These are phyloP conservation scores for Limnephilus auricula DNA, from an alignment of 2,888 invertebrate genomes.

Conservation along the genomic window DNA sequence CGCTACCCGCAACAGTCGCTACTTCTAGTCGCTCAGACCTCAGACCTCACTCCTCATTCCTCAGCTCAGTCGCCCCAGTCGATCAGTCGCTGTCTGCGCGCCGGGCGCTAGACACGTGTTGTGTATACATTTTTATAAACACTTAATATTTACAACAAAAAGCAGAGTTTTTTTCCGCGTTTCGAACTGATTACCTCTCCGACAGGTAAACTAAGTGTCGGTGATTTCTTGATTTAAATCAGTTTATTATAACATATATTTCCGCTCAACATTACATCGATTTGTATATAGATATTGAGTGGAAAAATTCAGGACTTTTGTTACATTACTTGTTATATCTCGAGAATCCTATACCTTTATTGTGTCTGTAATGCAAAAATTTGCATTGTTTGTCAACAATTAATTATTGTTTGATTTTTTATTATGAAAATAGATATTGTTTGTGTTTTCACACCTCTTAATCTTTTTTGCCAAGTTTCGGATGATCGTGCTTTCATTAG, in stretches of 20 bases:
- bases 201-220: not conserved
- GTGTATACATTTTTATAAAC: not conserved
- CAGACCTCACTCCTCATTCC: no score
- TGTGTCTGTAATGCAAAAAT: not conserved
- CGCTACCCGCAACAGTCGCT: no score
- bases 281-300: not conserved
- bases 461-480: not conserved
- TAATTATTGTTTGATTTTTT: not conserved
- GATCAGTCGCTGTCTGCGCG: conserved; percentile 37
- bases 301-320: not conserved
- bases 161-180: not conserved
- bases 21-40: no score
- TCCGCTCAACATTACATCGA: not conserved
- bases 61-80: not conserved
- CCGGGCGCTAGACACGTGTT: conserved; percentile 17
- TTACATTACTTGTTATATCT: not conserved
- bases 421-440: no score
- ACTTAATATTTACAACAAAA: not conserved
- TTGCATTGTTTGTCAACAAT: not conserved
- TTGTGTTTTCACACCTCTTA: not conserved
- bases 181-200: not conserved
- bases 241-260: not conserved
- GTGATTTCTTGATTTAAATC: not conserved
- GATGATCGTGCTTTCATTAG: not conserved
- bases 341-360: not conserved